Evolutionary conservation across 2,797 vertebrate species (phyloP), one percentile per base, ranked within the genome.

Genomic region (Melanogrammus aeglefinus): DNA sequence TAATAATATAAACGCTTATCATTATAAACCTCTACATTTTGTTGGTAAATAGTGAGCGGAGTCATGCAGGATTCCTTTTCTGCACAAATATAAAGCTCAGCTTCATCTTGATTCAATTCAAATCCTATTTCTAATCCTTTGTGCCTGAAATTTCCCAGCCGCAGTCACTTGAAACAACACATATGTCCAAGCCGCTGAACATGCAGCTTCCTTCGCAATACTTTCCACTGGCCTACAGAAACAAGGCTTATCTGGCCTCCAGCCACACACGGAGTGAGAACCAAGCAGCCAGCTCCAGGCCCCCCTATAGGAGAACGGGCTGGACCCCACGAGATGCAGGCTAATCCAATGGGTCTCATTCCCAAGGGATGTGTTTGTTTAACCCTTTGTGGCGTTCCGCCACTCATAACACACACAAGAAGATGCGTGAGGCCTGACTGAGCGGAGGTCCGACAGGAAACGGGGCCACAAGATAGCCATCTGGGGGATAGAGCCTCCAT

Each of bases 291-390:
- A 33, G 81, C 36, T 31, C 72, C 33, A 5, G 21, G 24, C 29
- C 70, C 82, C 82, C n/a, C 57, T 24, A 76, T 77, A 78, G 47
- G 76, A 80, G 77, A 1, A 41, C 84, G 81, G 87, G 86, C 86
- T 33, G 89, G 88, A 81, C 79, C 66, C 73, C 31, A 77, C 39
- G 73, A 75, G 77, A 63, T 35, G 75, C 75, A 66, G 2, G 31
- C 78, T 89, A 91, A 89, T 88, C 88, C 86, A 24, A 81, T 78
- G 77, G 80, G 85, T 80, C 85, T 72, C 85, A 79, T 87, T 87
- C 87, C 81, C 82, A 74, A 75, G 80, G 78, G 79, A 89, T 89
- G 90, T 88, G 92, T 93, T 93, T 91, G 18, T 88, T 86, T 87
- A 91, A 89, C 87, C 86, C 78, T 78, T 85, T 91, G 84, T 79